These are phyloP conservation scores for Byasa hedistus DNA, from an alignment of 2,888 invertebrate species.

Conservation along the genomic window DNA sequence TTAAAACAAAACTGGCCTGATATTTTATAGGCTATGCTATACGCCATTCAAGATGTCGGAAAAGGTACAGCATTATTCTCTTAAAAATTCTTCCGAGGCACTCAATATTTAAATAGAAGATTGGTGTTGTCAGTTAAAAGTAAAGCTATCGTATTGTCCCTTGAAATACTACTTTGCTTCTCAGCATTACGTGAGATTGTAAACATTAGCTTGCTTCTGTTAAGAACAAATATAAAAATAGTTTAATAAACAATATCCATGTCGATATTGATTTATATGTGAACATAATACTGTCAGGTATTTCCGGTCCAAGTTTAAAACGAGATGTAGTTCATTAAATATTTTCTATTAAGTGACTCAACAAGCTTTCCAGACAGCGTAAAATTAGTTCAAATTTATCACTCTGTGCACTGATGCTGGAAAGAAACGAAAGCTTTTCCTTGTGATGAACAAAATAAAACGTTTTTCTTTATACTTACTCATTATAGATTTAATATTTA, in stretches of 20 bases:
- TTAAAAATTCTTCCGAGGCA: not conserved
- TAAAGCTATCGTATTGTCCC: not conserved
- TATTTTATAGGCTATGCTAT: not conserved
- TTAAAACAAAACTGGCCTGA: not conserved
- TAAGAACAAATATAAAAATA: not conserved
- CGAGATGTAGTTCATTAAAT: conserved; percentile 17
- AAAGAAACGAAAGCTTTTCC: not conserved
- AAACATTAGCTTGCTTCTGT: not conserved
- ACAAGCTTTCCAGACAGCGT: conserved; percentile 25
- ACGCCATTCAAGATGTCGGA: not conserved
- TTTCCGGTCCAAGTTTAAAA: conserved; percentile 12
- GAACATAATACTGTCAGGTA: not conserved
- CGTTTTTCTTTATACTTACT: not conserved
- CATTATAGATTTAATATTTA: too few species aligned
- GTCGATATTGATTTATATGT: not conserved
- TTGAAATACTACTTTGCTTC: not conserved
- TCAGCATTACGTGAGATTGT: not conserved
- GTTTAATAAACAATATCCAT: not conserved
- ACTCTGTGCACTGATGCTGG: conserved; percentile 1
- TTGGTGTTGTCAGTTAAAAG: not conserved
- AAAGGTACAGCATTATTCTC: not conserved
- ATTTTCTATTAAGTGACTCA: conserved; percentile 22
- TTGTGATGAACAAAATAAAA: not conserved
- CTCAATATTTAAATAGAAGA: not conserved
- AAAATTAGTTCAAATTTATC: conserved; percentile 17